A percentile compares a stretch with the other conserved stretches of the same genome.
These are phyloP conservation scores for Eclectus roratus DNA, from an alignment of 2,113 vertebrate species.

Conservation along the genomic window DNA sequence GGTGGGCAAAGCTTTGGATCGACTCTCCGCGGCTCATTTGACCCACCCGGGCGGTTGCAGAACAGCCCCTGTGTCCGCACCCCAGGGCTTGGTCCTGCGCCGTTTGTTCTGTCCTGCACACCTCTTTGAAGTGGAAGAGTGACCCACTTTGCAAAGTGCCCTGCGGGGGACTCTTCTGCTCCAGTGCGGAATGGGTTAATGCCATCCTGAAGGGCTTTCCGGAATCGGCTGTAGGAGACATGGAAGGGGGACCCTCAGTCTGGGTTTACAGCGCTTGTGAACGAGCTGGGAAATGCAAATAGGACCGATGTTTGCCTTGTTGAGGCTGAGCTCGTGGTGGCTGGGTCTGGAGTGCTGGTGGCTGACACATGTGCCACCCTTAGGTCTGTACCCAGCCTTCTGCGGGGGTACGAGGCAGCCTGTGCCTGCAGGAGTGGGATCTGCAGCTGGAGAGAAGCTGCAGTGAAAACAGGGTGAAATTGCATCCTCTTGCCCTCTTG, in stretches of 20 bases:
- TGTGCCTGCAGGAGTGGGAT: neutral
- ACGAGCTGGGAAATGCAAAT: constrained; percentile 58
- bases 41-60: neutral
- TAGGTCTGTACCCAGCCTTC: neutral
- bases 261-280: constrained; percentile 26
- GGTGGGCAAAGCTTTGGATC: neutral
- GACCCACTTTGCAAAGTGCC: constrained; percentile 62
- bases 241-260: neutral
- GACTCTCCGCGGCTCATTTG: neutral
- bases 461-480: neutral
- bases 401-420: neutral
- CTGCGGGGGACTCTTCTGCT: neutral
- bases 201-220: neutral
- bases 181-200: constrained; percentile 54
- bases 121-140: neutral
- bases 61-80: neutral
- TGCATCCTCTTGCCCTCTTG: accelerated
- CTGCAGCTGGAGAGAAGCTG: neutral
- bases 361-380: neutral
- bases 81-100: neutral
- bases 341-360: neutral
- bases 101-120: neutral
- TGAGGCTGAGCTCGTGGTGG: constrained; percentile 9
- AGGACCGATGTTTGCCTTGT: neutral
- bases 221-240: neutral